Conservation (phyloP, 2,888 invertebrate genomes). For the Isotomurus palustris region DNA sequence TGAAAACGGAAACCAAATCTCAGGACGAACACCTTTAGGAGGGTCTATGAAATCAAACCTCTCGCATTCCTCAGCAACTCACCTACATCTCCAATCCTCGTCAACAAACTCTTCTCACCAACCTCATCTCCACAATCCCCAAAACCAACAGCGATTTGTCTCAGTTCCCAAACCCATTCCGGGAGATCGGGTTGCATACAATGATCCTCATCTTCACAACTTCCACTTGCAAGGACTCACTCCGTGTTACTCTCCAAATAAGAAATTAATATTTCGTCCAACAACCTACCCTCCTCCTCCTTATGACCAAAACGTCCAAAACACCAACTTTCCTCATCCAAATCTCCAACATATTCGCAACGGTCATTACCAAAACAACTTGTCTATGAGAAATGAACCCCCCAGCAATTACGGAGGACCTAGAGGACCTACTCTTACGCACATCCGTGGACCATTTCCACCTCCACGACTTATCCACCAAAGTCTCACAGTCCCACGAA, state of each 20-base stretch:
- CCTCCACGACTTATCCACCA: conserved; percentile 17
- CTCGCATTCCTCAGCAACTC: conserved; percentile 20
- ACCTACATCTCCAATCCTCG: conserved; percentile 8
- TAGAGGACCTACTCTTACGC: too few relatives aligned
- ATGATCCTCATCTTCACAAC: conserved; percentile 17
- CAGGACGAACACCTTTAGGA: conserved; percentile 7
- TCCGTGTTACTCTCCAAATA: conserved; percentile 6
- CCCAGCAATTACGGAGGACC: too few relatives aligned
- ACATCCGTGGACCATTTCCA: conserved; percentile 26
- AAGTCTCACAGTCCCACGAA: not conserved
- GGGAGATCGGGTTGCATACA: conserved; percentile 19
- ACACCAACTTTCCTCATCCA: not conserved
- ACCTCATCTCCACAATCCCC: too few relatives aligned
- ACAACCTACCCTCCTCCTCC: conserved; percentile 19
- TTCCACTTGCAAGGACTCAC: conserved; percentile 23
- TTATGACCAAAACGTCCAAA: not conserved
- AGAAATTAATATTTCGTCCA: conserved; percentile 17
- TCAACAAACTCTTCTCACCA: too few relatives aligned
- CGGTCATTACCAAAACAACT: too few relatives aligned
- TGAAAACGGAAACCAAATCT: too few relatives aligned
- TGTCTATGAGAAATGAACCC: too few relatives aligned
- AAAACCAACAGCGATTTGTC: conserved; percentile 2
- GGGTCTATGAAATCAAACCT: not conserved
- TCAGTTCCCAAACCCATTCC: conserved; percentile 14
- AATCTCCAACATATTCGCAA: conserved; percentile 6